Evolutionary conservation across 2,113 vertebrate species (phyloP), one percentile per base, ranked within the genome.

Genomic region (Syngnathoides biaculeatus): DNA sequence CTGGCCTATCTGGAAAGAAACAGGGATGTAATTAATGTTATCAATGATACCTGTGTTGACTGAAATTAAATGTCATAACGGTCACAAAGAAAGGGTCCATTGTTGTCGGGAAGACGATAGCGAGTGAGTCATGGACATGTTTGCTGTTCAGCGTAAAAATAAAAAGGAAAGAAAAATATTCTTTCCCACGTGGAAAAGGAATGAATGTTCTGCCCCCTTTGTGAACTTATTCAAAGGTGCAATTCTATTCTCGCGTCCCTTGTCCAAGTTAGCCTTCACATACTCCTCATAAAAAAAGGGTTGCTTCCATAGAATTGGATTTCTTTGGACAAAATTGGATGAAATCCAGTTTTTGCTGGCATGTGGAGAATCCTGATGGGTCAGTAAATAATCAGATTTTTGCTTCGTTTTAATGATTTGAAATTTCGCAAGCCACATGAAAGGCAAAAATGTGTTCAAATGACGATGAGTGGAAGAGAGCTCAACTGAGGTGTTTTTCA

Each of bases 11-110:
- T 6, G 1, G 40, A 55, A 61, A 22, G 58, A 40, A 61, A 61
- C 58, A n/a, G 20, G 56, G 30, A 19, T 35, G 12, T 61, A 40
- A 61, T 61, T 61, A 61, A n/a, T 40, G 38, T 61, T 40, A 61
- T 61, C 38, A 61, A 40, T 42, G 22, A n/a, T 22, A 15, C 11
- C 58, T 42, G 38, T 40, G 38, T 22, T 61, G 58, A 61, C 38
- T 40, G 15, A 8, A 61, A 61, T 61, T 10, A 61, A 61, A 61
- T 61, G 38, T 61, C 58, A 22, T 40, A 61, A 40, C n/a, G 6
- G 20, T 20, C 38, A 40, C 5, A n/a, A 38, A 20, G 38, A 42
- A 40, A 61, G 20, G 58, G 5, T 38, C 38, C 38, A 61, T 61
- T 61, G 58, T 40, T 11, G 35, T 8, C 58, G 58, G 58, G 40